Evolutionary conservation across 2,888 invertebrate species (phyloP).

Genomic region (Apotomis turbidana): DNA sequence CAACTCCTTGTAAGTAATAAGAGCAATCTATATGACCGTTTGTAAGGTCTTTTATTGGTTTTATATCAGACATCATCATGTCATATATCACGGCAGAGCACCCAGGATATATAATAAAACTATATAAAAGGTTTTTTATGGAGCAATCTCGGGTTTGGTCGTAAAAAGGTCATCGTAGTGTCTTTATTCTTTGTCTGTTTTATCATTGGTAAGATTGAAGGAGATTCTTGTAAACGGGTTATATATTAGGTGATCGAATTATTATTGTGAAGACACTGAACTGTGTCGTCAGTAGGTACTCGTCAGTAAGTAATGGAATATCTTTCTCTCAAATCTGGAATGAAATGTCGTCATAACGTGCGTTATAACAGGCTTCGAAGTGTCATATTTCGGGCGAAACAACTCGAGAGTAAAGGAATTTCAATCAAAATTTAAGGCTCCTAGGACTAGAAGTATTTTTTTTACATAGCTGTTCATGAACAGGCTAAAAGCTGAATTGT

Average conservation of each 20-base stretch:
- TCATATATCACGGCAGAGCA: conserved; percentile 28
- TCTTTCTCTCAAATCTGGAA: too few species aligned
- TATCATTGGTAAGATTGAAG: conserved; percentile 20
- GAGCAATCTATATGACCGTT: conserved; percentile 3
- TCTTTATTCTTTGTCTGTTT: conserved; percentile 34
- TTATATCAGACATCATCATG: conserved; percentile 23
- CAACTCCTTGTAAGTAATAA: too few species aligned
- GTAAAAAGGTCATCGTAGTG: conserved; percentile 33
- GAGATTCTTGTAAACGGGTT: conserved; percentile 6
- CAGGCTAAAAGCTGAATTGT: too few species aligned
- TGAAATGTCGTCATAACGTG: too few species aligned
- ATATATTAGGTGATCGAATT: neutral
- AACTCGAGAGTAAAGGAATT: too few species aligned
- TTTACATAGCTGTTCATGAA: too few species aligned
- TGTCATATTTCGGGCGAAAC: too few species aligned
- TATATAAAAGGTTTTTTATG: conserved; percentile 41
- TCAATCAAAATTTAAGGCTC: too few species aligned
- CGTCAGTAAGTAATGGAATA: too few species aligned
- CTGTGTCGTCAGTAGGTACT: too few species aligned
- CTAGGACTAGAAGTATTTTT: too few species aligned
- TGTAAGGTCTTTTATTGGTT: conserved; percentile 23
- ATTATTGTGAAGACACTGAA: neutral
- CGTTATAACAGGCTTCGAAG: too few species aligned
- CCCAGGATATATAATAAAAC: conserved; percentile 34
- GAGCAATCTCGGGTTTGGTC: conserved; percentile 27